Percentiles rank a stretch among this genome's conserved stretches.
Conservation (phyloP, 2,888 invertebrate genomes). For the Harpalus rufipes region DNA sequence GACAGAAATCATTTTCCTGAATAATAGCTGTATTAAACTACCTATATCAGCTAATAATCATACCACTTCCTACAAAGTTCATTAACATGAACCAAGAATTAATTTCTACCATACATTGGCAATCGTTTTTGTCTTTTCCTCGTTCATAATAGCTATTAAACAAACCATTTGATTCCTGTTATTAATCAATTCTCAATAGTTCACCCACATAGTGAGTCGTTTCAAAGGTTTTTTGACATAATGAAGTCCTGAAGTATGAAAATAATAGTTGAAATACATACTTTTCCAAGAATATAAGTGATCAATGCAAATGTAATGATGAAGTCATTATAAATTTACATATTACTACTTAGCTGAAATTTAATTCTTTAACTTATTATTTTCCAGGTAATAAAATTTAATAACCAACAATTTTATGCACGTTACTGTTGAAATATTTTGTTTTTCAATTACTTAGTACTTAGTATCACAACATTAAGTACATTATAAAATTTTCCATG, state of each 20-base stretch:
- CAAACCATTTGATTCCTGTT: too few relatives aligned
- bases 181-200: too few relatives aligned
- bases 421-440: slow-evolving; percentile 20
- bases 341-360: slow-evolving; percentile 22
- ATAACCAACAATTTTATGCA: slow-evolving; percentile 35
- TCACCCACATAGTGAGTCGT: too few relatives aligned
- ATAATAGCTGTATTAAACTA: too few relatives aligned
- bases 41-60: too few relatives aligned
- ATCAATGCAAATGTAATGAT: slow-evolving; percentile 22
- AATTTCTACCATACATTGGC: too few relatives aligned
- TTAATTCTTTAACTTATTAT: slow-evolving; percentile 40
- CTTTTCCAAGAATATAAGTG: background rate
- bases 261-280: background rate
- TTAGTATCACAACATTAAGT: slow-evolving; percentile 4
- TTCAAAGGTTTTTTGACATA: background rate
- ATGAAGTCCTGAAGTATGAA: slow-evolving; percentile 11
- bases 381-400: slow-evolving; percentile 47
- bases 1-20: too few relatives aligned
- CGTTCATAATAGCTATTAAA: too few relatives aligned
- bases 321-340: slow-evolving; percentile 40
- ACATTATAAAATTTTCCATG: slow-evolving; percentile 33
- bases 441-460: slow-evolving; percentile 32
- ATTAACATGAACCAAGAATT: too few relatives aligned
- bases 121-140: too few relatives aligned
- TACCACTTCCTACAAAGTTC: too few relatives aligned